These are phyloP conservation scores for Acromyrmex echinatior DNA, from an alignment of 1,140 invertebrate genomes.

Conservation along the genomic window DNA sequence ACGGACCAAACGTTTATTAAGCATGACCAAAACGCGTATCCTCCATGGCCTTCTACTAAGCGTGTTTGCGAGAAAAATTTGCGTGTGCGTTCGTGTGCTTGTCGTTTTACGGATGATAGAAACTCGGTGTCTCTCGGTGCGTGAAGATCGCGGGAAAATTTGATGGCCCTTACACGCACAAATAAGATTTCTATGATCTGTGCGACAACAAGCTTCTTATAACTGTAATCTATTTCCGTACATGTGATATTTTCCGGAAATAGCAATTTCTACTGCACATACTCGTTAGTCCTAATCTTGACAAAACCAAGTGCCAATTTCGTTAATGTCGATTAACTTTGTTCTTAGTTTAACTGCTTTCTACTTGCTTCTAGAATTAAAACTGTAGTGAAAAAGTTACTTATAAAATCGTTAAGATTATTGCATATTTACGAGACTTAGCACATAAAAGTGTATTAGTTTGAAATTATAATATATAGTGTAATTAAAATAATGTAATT, in stretches of 20 bases:
- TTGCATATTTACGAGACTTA: neutral
- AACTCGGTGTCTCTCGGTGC: slow-evolving; percentile 1
- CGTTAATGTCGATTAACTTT: neutral
- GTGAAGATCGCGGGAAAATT: slow-evolving; percentile 58
- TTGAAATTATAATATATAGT: neutral
- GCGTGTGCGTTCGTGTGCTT: neutral
- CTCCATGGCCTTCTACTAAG: neutral
- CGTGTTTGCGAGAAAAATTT: slow-evolving; percentile 37
- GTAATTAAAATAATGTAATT: too few species aligned
- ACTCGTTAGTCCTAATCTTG: slow-evolving; percentile 19
- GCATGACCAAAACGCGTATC: slow-evolving; percentile 49
- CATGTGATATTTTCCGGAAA: neutral
- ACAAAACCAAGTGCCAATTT: neutral
- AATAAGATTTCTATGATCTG: slow-evolving; percentile 8
- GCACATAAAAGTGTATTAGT: neutral
- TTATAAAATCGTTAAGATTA: neutral
- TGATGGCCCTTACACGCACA: slow-evolving; percentile 65
- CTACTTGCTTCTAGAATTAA: neutral
- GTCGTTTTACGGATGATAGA: neutral
- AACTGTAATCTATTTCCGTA: neutral
- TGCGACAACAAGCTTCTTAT: neutral
- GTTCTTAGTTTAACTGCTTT: neutral
- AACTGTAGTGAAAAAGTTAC: neutral
- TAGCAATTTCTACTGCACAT: neutral
- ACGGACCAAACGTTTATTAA: slow-evolving; percentile 69